These are phyloP conservation scores for Diadegma fenestrale DNA, from an alignment of 2,888 invertebrate genomes.

Conservation along the genomic window DNA sequence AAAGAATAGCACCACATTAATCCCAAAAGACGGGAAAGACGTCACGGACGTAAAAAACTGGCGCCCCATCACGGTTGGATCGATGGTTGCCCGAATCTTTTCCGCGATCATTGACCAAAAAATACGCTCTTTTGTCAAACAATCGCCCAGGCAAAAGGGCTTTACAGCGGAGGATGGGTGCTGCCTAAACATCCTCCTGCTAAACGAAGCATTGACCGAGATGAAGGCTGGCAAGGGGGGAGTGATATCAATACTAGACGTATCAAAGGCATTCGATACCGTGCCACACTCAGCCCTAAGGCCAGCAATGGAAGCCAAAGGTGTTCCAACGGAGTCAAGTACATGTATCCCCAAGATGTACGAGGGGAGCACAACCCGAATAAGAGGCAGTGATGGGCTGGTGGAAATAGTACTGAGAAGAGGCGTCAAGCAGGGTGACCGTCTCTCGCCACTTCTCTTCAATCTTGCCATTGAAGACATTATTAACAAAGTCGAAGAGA, in stretches of 20 bases:
- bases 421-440: slow-evolving; percentile 40
- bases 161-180: background rate
- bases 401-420: slow-evolving; percentile 14
- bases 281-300: slow-evolving; percentile 64
- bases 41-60: background rate
- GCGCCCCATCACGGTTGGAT: background rate
- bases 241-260: background rate
- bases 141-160: background rate
- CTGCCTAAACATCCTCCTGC: background rate
- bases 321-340: background rate
- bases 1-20: background rate
- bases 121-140: background rate
- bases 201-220: background rate
- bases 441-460: slow-evolving; percentile 29
- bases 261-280: slow-evolving; percentile 72
- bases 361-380: slow-evolving; percentile 27
- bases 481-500: background rate
- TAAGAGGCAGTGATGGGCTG: background rate
- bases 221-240: background rate
- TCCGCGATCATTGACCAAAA: background rate
- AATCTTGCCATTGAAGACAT: slow-evolving; percentile 72
- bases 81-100: background rate
- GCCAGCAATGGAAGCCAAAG: slow-evolving; percentile 31
- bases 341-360: background rate
- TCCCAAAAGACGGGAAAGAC: slow-evolving; percentile 3